These are phyloP conservation scores for Notarius lentiginosus DNA, from an alignment of 2,113 vertebrate genomes.

Conservation along the genomic window DNA sequence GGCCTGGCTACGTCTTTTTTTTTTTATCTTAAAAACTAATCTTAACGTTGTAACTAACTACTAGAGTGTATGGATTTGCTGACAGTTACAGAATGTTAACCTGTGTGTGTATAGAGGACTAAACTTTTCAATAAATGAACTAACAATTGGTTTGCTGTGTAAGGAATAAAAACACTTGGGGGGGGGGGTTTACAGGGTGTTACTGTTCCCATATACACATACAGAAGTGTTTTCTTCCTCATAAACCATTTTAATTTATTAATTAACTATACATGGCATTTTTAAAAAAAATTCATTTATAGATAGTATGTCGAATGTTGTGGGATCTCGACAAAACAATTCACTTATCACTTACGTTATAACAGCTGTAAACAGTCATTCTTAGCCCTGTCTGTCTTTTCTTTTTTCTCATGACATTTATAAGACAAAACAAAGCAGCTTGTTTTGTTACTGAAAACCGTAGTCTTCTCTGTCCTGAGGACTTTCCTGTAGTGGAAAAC, in stretches of 20 bases:
- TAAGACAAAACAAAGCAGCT: too few species aligned
- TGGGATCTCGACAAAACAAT: too few species aligned
- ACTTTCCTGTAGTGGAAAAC: too few species aligned
- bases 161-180: neutral
- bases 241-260: neutral
- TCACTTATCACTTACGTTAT: too few species aligned
- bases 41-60: neutral
- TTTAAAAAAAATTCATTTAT: neutral
- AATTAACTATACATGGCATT: neutral
- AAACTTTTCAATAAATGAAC: neutral
- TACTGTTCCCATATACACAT: neutral
- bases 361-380: too few species aligned
- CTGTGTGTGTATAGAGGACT: neutral
- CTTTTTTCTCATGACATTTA: too few species aligned
- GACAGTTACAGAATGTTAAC: neutral
- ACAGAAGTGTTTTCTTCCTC: neutral
- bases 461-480: too few species aligned
- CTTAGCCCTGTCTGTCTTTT: too few species aligned
- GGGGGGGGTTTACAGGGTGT: neutral
- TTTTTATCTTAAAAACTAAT: neutral
- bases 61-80: neutral
- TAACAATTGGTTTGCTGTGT: neutral
- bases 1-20: too few species aligned
- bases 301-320: too few species aligned
- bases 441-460: too few species aligned